A percentile compares a stretch with the other conserved stretches of the same genome.
Conservation (phyloP, 2,888 invertebrate species). For the Epsilonema sp. region DNA sequence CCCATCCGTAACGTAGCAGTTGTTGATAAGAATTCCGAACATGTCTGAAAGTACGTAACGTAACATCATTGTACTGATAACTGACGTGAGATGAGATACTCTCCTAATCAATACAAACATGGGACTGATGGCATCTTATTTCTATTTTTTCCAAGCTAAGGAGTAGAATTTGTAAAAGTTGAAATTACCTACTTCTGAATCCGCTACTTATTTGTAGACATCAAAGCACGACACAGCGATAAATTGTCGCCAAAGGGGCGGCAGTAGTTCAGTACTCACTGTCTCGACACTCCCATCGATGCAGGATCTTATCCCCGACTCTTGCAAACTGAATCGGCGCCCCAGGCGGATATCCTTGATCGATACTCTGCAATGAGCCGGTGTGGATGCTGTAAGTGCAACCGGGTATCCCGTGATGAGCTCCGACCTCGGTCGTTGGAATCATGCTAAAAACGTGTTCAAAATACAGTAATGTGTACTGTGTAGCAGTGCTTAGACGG, state of each 20-base stretch:
- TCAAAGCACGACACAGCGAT: no score
- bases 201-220: no score
- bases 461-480: no score
- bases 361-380: conserved; percentile 19
- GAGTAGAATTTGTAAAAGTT: neutral
- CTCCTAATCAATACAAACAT: neutral
- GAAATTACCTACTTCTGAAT: no score
- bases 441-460: conserved; percentile 24
- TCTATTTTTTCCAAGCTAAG: neutral
- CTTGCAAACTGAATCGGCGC: conserved; percentile 24
- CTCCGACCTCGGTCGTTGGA: conserved; percentile 27
- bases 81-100: neutral
- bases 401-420: conserved; percentile 26
- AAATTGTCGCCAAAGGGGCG: no score
- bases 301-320: conserved; percentile 26
- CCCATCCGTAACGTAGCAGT: conserved; percentile 29
- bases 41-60: conserved; percentile 20
- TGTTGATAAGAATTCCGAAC: conserved; percentile 28
- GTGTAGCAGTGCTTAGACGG: no score
- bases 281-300: conserved; percentile 28
- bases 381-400: conserved; percentile 26
- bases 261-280: no score
- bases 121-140: neutral
- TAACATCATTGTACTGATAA: neutral
- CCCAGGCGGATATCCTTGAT: conserved; percentile 20